These are phyloP conservation scores for Melanotaenia nigrans DNA, from an alignment of 2,797 vertebrate genomes.

Conservation along the genomic window DNA sequence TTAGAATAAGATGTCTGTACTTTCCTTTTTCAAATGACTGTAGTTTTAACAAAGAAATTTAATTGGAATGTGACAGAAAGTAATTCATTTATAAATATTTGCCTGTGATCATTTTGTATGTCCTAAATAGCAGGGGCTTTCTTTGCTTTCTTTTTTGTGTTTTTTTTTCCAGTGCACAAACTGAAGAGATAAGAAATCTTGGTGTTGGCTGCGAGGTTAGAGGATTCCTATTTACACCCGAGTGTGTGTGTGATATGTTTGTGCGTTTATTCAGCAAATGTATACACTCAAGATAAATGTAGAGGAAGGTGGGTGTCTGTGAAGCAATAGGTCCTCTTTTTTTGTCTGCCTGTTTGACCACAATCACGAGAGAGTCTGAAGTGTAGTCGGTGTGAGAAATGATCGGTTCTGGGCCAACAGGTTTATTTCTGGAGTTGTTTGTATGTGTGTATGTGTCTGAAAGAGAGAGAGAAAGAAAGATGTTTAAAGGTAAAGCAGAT, in stretches of 20 bases:
- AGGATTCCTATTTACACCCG: slow-evolving; percentile 31
- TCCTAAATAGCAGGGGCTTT: background rate
- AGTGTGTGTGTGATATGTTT: slow-evolving; percentile 18
- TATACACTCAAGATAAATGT: slow-evolving; percentile 42
- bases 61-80: no score
- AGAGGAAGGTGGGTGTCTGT: slow-evolving; percentile 73
- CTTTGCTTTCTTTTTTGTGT: background rate
- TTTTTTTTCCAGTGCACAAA: slow-evolving; percentile 13
- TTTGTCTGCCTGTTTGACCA: slow-evolving; percentile 69
- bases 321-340: slow-evolving; percentile 63
- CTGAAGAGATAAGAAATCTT: slow-evolving; percentile 27
- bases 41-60: no score
- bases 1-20: background rate
- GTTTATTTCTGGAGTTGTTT: slow-evolving; percentile 71
- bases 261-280: slow-evolving; percentile 3
- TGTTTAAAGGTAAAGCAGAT: slow-evolving; percentile 73
- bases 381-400: slow-evolving; percentile 41
- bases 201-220: slow-evolving; percentile 9
- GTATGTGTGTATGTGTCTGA: slow-evolving; percentile 42
- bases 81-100: background rate
- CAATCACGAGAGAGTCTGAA: slow-evolving; percentile 69
- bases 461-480: slow-evolving; percentile 47
- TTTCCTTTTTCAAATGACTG: background rate
- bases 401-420: slow-evolving; percentile 56
- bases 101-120: slow-evolving; percentile 1